Percentiles rank a stretch among this genome's conserved stretches.
These are phyloP conservation scores for Drosophila putrida DNA, from an alignment of 2,888 invertebrate genomes.

Conservation along the genomic window DNA sequence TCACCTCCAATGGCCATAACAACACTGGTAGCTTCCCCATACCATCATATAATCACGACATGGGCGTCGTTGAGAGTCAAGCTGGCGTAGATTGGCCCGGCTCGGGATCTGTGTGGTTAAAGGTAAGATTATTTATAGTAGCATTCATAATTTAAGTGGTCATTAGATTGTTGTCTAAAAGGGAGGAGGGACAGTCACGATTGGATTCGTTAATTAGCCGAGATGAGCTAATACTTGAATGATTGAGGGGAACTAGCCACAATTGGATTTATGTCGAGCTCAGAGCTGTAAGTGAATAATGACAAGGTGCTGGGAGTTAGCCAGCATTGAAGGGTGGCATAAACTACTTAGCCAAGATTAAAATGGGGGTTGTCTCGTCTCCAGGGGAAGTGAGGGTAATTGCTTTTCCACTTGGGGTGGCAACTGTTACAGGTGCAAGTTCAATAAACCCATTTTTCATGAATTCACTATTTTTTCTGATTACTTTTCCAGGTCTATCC, in stretches of 20 bases:
- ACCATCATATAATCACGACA: slow-evolving; percentile 88
- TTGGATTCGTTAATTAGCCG: slow-evolving; percentile 45
- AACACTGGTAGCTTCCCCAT: slow-evolving; percentile 83
- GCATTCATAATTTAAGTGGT: slow-evolving; percentile 28
- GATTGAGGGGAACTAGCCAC: slow-evolving; percentile 20
- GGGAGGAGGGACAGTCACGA: slow-evolving; percentile 39
- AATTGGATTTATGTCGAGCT: slow-evolving; percentile 47
- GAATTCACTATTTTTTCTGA: slow-evolving; percentile 1
- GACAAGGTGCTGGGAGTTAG: slow-evolving; percentile 36
- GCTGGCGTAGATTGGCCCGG: slow-evolving; percentile 88
- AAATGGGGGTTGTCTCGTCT: slow-evolving; percentile 58
- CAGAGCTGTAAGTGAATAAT: slow-evolving; percentile 58
- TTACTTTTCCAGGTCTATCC: slow-evolving; percentile 87
- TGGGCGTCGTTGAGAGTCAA: slow-evolving; percentile 87
- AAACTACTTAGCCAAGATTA: slow-evolving; percentile 65
- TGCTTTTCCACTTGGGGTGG: slow-evolving; percentile 40
- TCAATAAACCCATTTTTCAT: slow-evolving; percentile 49
- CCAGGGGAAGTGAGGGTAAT: slow-evolving; percentile 23
- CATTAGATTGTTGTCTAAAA: slow-evolving; percentile 20
- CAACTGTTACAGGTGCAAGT: slow-evolving; percentile 42
- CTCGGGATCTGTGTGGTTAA: slow-evolving; percentile 88
- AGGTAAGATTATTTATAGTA: slow-evolving; percentile 85
- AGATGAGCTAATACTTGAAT: slow-evolving; percentile 50
- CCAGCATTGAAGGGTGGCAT: slow-evolving; percentile 29
- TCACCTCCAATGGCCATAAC: slow-evolving; percentile 84